Base-by-base conservation (phyloP, 2,888 invertebrate genomes). In the Hemithea aestivaria region DNA sequence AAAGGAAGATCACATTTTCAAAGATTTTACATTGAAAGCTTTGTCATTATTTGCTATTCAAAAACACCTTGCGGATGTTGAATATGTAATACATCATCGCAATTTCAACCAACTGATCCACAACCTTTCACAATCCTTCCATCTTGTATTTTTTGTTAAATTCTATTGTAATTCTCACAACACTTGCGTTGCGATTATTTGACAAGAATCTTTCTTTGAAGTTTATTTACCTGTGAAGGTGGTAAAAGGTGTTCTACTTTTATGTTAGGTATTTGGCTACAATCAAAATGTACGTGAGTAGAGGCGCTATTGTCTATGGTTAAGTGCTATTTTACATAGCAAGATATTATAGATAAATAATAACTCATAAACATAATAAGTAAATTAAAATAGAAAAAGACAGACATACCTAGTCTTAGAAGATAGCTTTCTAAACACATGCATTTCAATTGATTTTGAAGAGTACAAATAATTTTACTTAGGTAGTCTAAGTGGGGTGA, bases 121-220 rank as follows among this genome's bases (percentile, higher is more conserved):
- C 59, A 56, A 58, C 59, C 51, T 50, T 66, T 68, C 65, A 59
- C 54, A 72, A 74, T 72, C 68, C 71, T 74, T 68, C 56, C 52
- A 58, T 58, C 49, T 51, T 53, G 10, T 27, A 35, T 33, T 41
- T 53, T 53, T 53, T 48, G 43, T 11, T 22, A 21, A 21, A 22
- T 48, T 49, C 73, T 70, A 66, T 73, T 58, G 51, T 58, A 50
- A 40, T 7, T 12, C 6, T 55, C 53, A 52, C 40, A 62, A 68
- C 73, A 76, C 78, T 81, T 81, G 80, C 77, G 73, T 58, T 65
- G 56, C 67, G 75, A 74, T 73, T 77, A 75, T 80, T 80, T 74
- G 76, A 66, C 77, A 67, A 79, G 69, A 68, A 71, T 65, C 64
- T 73, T 70, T 72, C 64, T 55, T 5, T 11, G 26, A 27, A 10